These are phyloP conservation scores for Macroramphosus scolopax DNA, from an alignment of 2,797 vertebrate genomes.

Conservation along the genomic window DNA sequence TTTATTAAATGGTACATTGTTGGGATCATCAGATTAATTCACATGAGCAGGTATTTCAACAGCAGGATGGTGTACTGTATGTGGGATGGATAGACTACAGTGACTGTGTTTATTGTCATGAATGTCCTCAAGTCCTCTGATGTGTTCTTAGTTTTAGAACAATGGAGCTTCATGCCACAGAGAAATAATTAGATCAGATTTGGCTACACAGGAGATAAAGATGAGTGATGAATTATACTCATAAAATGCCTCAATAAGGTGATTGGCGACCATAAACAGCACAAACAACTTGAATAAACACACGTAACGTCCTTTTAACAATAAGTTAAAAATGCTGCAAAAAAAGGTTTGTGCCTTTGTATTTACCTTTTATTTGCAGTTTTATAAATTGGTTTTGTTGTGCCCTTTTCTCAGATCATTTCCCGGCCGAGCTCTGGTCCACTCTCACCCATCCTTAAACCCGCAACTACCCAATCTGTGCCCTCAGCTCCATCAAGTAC, in stretches of 20 bases:
- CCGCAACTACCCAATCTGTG: conserved; percentile 17
- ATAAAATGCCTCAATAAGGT: too few species aligned
- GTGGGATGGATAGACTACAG: conserved; percentile 1
- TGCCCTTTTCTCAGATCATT: conserved; percentile 63
- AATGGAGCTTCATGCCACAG: too few species aligned
- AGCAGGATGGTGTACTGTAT: not conserved
- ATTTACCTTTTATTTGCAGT: not conserved
- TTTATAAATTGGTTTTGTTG: not conserved
- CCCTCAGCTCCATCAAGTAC: conserved; percentile 17
- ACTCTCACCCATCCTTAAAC: conserved; percentile 65
- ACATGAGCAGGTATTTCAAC: not conserved
- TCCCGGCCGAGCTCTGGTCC: conserved; percentile 67
- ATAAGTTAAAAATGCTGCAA: not conserved
- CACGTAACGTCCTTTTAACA: too few species aligned
- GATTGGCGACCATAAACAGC: too few species aligned
- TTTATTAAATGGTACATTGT: conserved; percentile 7
- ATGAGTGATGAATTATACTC: too few species aligned
- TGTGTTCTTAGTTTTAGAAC: too few species aligned
- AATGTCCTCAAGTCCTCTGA: too few species aligned
- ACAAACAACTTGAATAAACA: too few species aligned
- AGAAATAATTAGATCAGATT: too few species aligned
- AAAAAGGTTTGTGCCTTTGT: not conserved
- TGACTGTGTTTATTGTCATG: not conserved
- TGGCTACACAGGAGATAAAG: too few species aligned
- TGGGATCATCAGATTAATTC: conserved; percentile 11